Evolutionary conservation across 2,113 vertebrate species (phyloP).

Genomic region (Lichenostomus cassidix): DNA sequence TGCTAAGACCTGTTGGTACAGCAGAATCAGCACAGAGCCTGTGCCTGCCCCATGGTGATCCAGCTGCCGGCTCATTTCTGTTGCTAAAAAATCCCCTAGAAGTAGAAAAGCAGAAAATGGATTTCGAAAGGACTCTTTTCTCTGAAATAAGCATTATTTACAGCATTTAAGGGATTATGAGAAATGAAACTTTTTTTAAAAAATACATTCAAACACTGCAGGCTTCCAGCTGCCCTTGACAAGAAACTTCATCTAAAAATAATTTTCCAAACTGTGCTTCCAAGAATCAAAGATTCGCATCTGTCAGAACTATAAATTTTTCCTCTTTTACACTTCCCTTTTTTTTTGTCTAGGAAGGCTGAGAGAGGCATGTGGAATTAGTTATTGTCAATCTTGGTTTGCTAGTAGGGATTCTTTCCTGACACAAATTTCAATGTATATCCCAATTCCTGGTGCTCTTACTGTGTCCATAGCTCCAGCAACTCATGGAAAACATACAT

Average conservation of each 20-base stretch:
- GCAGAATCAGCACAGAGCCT: not conserved
- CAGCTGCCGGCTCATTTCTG: not conserved
- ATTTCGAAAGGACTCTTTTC: constrained; percentile 8
- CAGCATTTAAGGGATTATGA: constrained; percentile 17
- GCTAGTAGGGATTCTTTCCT: not conserved
- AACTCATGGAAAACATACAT: not conserved
- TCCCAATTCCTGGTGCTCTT: not conserved
- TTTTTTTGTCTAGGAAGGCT: not conserved
- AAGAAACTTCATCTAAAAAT: constrained; percentile 51
- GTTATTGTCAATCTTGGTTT: not conserved
- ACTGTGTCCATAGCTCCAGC: not conserved
- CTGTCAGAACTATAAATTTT: constrained; percentile 42
- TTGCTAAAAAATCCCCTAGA: constrained; percentile 3
- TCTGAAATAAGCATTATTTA: constrained; percentile 29
- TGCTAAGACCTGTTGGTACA: not conserved
- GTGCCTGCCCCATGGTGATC: not conserved
- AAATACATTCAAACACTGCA: constrained; percentile 1
- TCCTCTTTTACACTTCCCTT: not conserved
- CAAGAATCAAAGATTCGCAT: constrained; percentile 49
- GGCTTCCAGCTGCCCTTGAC: constrained; percentile 38
- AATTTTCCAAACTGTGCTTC: constrained; percentile 45
- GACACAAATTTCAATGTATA: not conserved
- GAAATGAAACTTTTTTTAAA: constrained; percentile 26
- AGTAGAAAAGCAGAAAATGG: constrained; percentile 1
- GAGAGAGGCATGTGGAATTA: not conserved